Evolutionary conservation across 2,888 invertebrate species (phyloP).

Genomic region (Mythimna albipuncta): DNA sequence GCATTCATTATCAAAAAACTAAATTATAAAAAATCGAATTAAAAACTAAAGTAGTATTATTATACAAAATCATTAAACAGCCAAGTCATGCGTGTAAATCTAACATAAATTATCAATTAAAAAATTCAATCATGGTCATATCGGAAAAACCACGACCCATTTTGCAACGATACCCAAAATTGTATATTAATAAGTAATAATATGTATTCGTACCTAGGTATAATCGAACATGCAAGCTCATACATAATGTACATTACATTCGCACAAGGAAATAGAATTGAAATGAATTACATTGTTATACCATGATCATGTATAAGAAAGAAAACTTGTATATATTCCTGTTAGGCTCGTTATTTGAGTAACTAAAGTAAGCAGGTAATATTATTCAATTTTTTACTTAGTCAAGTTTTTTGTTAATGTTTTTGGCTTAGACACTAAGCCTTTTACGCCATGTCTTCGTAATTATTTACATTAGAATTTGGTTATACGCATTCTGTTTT

Average conservation of each 20-base stretch:
- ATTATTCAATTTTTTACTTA: background rate
- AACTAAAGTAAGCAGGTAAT: background rate
- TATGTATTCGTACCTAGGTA: background rate
- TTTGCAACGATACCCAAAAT: background rate
- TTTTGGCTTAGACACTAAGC: no score
- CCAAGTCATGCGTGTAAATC: background rate
- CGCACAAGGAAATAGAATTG: background rate
- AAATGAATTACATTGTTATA: conserved; percentile 8
- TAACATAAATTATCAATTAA: background rate
- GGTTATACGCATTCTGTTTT: no score
- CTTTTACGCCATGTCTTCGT: no score
- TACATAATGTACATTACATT: conserved; percentile 9
- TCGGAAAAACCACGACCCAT: background rate
- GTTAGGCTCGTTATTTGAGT: background rate
- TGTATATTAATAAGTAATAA: background rate
- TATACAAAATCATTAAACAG: background rate
- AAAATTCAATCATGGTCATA: background rate
- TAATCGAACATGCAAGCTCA: background rate
- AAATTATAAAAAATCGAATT: no score
- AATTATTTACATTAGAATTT: no score
- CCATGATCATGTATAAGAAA: background rate
- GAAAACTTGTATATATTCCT: conserved; percentile 13
- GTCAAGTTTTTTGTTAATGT: background rate
- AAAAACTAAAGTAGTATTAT: background rate
- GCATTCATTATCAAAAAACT: no score